These are phyloP conservation scores for Dicyrtoma fusca DNA, from an alignment of 2,888 invertebrate species.

Conservation along the genomic window DNA sequence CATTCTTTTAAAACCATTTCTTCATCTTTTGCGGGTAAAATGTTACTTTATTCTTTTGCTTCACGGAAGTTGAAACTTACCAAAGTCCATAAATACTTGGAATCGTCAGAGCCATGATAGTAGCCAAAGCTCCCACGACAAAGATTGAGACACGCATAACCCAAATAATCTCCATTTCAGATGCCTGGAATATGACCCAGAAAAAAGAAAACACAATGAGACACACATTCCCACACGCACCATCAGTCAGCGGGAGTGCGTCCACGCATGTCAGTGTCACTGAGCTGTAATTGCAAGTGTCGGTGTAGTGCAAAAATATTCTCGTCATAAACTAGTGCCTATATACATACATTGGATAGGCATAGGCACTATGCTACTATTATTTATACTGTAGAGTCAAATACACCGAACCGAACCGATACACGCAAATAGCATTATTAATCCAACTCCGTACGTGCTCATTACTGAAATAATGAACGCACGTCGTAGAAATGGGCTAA, in stretches of 20 bases:
- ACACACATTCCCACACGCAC: not conserved
- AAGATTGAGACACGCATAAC: constrained; percentile 70
- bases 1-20: not conserved
- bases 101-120: constrained; percentile 69
- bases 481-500: too few species aligned
- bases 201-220: constrained; percentile 12
- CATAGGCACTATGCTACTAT: too few species aligned
- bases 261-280: too few species aligned
- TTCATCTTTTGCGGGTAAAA: not conserved
- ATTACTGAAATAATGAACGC: too few species aligned
- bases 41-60: not conserved
- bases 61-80: constrained; percentile 59
- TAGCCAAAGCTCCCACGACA: constrained; percentile 66
- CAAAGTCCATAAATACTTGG: constrained; percentile 70
- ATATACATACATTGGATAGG: not conserved
- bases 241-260: too few species aligned
- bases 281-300: too few species aligned
- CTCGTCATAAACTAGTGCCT: not conserved
- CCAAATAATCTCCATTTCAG: constrained; percentile 70
- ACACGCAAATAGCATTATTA: too few species aligned
- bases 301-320: too few species aligned
- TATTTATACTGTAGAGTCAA: too few species aligned
- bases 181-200: constrained; percentile 63
- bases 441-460: too few species aligned
- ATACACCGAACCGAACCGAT: too few species aligned